Conservation (phyloP, 2,113 vertebrate genomes). For the Heloderma charlesbogerti region DNA sequence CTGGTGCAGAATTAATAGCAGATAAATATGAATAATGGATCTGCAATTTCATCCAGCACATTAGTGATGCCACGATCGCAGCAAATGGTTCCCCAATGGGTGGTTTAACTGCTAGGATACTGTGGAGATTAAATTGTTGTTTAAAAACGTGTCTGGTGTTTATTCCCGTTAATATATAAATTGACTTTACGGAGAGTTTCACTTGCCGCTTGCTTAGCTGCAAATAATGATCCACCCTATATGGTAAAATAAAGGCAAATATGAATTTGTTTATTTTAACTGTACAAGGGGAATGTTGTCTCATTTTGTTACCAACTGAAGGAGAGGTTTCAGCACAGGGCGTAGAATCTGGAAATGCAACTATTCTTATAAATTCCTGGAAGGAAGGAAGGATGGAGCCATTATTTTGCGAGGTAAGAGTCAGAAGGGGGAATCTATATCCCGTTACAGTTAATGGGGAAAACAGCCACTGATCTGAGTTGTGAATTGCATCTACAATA, state of each 20-base stretch:
- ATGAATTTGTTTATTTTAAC: not conserved
- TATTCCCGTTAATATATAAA: conserved; percentile 39
- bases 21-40: not conserved
- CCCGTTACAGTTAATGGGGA: not conserved
- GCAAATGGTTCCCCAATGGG: not conserved
- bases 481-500: not conserved
- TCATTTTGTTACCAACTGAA: not conserved
- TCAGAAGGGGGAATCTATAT: not conserved
- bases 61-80: not conserved
- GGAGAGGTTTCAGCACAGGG: fast-evolving
- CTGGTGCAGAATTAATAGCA: conserved; percentile 11
- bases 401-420: not conserved
- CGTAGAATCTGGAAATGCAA: not conserved
- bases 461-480: not conserved
- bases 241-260: not conserved
- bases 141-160: conserved; percentile 31
- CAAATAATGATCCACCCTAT: not conserved
- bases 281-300: not conserved
- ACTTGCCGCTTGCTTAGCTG: conserved; percentile 39
- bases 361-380: not conserved
- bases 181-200: conserved; percentile 29
- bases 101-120: not conserved
- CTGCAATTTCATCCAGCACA: not conserved
- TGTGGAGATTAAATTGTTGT: not conserved
- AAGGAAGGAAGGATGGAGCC: not conserved